Conservation (phyloP, 2,888 invertebrate genomes). For the Papilio elwesi region DNA sequence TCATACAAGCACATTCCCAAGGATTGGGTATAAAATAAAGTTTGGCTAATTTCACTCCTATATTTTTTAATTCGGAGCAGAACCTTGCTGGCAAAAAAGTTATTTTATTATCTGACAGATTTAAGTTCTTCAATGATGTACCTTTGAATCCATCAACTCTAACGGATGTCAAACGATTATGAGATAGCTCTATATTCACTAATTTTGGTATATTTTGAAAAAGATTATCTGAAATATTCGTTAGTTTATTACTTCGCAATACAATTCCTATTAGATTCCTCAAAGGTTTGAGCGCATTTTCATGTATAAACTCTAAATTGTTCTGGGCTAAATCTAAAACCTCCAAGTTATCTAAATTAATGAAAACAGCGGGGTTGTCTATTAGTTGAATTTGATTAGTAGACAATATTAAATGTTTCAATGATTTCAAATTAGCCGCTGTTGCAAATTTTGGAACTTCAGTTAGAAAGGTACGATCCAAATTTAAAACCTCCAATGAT, state of each 20-base stretch:
- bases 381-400: constrained; percentile 62
- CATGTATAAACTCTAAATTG: constrained; percentile 56
- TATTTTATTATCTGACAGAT: constrained; percentile 67
- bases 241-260: constrained; percentile 63
- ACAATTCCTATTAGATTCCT: constrained; percentile 60
- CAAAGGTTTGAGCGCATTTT: constrained; percentile 58
- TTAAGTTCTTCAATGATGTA: constrained; percentile 63
- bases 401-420: constrained; percentile 62
- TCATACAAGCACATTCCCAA: constrained; percentile 73
- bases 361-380: constrained; percentile 51
- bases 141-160: constrained; percentile 65
- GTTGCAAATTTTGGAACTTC: constrained; percentile 63
- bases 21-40: constrained; percentile 72
- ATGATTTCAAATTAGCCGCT: constrained; percentile 57
- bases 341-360: constrained; percentile 59
- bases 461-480: constrained; percentile 58
- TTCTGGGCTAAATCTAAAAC: constrained; percentile 63
- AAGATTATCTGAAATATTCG: constrained; percentile 58
- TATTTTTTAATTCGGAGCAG: constrained; percentile 64
- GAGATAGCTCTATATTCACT: constrained; percentile 62
- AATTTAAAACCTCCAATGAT: constrained; percentile 54
- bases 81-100: constrained; percentile 70
- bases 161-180: constrained; percentile 62
- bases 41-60: constrained; percentile 61
- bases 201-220: constrained; percentile 61